Evolutionary conservation across 1,140 invertebrate species (phyloP).

Genomic region (Drosophila tsacasi): DNA sequence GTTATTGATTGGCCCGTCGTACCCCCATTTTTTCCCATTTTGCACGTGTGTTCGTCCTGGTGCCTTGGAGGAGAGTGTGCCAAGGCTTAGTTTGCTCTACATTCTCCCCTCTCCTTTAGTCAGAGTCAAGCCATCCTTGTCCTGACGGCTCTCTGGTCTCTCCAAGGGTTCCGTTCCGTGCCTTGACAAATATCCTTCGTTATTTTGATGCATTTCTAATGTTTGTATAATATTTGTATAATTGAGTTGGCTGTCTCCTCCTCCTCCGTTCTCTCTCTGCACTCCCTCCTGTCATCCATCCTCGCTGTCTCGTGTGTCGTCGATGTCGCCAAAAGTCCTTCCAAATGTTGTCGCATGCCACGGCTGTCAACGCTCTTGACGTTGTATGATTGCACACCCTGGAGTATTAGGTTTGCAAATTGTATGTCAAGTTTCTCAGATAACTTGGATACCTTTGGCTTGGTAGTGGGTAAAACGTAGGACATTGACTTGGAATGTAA

Average conservation of each 20-base stretch:
- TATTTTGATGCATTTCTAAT: constrained; percentile 83
- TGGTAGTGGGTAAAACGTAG: too few relatives aligned
- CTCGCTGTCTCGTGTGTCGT: constrained; percentile 40
- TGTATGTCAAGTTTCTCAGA: not conserved
- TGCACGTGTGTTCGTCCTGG: constrained; percentile 1
- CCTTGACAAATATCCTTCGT: constrained; percentile 71
- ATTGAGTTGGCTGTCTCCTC: constrained; percentile 65
- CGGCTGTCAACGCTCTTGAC: constrained; percentile 39
- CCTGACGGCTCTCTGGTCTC: constrained; percentile 1
- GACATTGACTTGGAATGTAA: not conserved
- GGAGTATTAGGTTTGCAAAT: constrained; percentile 2
- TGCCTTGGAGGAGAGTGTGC: constrained; percentile 37
- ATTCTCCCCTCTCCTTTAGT: not conserved
- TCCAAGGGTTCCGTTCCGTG: constrained; percentile 52
- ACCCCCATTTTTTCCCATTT: constrained; percentile 6
- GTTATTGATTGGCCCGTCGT: constrained; percentile 40
- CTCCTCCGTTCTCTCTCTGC: not conserved
- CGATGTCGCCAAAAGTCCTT: constrained; percentile 65
- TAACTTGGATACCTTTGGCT: not conserved
- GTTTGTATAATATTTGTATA: constrained; percentile 80
- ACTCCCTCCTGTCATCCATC: constrained; percentile 4
- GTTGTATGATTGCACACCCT: constrained; percentile 20
- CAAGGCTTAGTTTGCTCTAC: constrained; percentile 30
- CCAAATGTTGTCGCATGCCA: constrained; percentile 40
- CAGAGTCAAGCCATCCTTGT: constrained; percentile 37